These are phyloP conservation scores for Doryteuthis pealeii DNA, from an alignment of 1,140 invertebrate species.

Conservation along the genomic window DNA sequence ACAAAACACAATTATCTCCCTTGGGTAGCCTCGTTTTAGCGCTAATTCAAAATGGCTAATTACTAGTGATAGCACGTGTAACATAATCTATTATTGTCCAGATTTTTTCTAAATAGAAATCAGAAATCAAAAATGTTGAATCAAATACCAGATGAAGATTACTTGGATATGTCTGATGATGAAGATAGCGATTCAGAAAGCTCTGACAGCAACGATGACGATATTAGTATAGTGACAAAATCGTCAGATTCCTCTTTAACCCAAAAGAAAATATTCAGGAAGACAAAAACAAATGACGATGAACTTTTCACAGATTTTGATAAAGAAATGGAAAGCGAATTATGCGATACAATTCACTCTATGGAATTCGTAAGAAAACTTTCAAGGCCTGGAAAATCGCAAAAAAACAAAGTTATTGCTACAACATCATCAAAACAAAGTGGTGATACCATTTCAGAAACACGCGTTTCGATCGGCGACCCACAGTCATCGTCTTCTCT, in stretches of 20 bases:
- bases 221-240: neutral
- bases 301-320: conserved; percentile 45
- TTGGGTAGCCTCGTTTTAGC: too few species aligned
- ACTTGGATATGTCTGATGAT: neutral
- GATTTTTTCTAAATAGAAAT: too few species aligned
- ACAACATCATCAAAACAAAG: too few species aligned
- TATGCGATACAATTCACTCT: conserved; percentile 37
- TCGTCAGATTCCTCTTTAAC: neutral
- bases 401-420: too few species aligned
- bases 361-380: conserved; percentile 39
- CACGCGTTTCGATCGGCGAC: too few species aligned
- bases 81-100: too few species aligned
- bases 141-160: neutral
- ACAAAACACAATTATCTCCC: too few species aligned
- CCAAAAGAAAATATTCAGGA: too few species aligned
- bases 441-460: too few species aligned
- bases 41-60: too few species aligned
- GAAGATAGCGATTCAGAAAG: neutral
- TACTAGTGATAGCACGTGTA: too few species aligned
- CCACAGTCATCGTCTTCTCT: too few species aligned
- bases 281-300: conserved; percentile 31
- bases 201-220: neutral
- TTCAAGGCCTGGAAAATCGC: neutral
- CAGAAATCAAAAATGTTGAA: neutral
- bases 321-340: conserved; percentile 51